phyloP scores from a whole-genome alignment of 2,888 invertebrate species.

The Drosophila melanosoma region DNA sequence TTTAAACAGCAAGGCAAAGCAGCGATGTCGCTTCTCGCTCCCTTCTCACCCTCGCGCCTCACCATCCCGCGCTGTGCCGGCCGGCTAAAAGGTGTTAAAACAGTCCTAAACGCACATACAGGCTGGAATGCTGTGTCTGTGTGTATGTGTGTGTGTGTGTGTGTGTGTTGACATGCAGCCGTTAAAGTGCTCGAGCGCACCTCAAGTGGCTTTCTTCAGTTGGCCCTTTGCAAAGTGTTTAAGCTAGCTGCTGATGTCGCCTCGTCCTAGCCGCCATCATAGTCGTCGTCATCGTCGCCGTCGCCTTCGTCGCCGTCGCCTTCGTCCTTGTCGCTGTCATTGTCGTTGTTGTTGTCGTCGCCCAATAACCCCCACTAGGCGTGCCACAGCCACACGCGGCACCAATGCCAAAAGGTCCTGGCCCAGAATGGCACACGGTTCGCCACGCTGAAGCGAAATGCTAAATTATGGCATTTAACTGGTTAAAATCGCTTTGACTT shows the following conservation, averaged over 20 bases:
- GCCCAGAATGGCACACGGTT: conserved; percentile 41
- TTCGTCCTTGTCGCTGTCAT: conserved; percentile 20
- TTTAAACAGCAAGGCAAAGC: conserved; percentile 77
- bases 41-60: background rate
- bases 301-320: conserved; percentile 9
- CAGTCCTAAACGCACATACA: conserved; percentile 69
- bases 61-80: conserved; percentile 13
- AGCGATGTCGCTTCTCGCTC: conserved; percentile 29
- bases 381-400: conserved; percentile 16
- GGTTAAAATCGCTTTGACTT: conserved; percentile 72
- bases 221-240: conserved; percentile 77
- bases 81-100: conserved; percentile 76
- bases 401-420: conserved; percentile 36
- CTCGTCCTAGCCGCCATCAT: conserved; percentile 42
- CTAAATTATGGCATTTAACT: conserved; percentile 77
- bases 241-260: conserved; percentile 61
- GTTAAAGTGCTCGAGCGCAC: conserved; percentile 81
- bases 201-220: conserved; percentile 80
- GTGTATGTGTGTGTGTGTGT: conserved; percentile 17
- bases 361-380: conserved; percentile 42
- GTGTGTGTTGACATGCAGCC: conserved; percentile 77
- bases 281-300: conserved; percentile 16
- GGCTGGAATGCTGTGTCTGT: conserved; percentile 20
- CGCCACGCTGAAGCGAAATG: conserved; percentile 60
- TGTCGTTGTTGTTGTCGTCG: conserved; percentile 24